Evolutionary conservation across 2,797 vertebrate genomes (phyloP).

Genomic region (Megaceryle alcyon): DNA sequence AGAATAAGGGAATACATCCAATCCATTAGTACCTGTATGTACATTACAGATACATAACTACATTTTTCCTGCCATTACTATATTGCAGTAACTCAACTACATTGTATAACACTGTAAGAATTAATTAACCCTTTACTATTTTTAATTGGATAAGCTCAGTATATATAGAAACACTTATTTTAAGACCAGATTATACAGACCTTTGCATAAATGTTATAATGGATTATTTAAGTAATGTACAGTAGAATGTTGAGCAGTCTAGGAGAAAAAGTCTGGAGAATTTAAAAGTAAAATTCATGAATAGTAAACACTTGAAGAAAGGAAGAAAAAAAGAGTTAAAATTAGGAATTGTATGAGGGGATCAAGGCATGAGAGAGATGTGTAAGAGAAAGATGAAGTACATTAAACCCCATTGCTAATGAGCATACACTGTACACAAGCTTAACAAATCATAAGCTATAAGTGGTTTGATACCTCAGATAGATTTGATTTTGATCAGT

Average conservation of each 20-base stretch:
- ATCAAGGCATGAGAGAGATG: neutral
- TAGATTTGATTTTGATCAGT: neutral
- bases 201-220: neutral
- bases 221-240: neutral
- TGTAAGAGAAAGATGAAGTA: neutral
- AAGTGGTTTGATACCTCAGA: neutral
- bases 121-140: neutral
- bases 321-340: neutral
- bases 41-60: neutral
- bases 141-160: neutral
- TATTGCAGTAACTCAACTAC: neutral
- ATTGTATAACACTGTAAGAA: neutral
- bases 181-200: neutral
- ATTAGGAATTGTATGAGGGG: neutral
- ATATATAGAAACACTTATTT: neutral
- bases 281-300: neutral
- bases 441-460: neutral
- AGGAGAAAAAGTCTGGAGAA: neutral
- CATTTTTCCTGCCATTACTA: neutral
- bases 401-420: neutral
- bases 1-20: neutral
- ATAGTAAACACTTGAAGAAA: neutral
- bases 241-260: neutral
- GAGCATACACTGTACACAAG: neutral
- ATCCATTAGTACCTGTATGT: neutral